Evolutionary conservation across 2,113 vertebrate species (phyloP).

Genomic region (Numenius arquata): DNA sequence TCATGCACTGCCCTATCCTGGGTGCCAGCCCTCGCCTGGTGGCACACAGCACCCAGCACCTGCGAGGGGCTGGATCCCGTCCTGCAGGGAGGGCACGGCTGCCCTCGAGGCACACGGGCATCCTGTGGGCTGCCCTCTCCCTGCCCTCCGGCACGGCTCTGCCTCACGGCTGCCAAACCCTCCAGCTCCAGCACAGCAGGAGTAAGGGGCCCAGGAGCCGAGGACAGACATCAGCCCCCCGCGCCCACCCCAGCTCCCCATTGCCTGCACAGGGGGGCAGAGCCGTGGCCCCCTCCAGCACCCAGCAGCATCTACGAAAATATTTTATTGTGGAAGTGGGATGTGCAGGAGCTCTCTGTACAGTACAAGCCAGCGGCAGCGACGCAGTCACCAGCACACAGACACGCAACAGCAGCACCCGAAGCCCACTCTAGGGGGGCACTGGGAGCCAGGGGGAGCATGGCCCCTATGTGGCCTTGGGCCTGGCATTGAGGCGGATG

Average conservation of each 20-base stretch:
- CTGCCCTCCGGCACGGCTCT: neutral
- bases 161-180: neutral
- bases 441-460: fast-evolving
- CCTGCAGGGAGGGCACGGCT: neutral
- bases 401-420: fast-evolving
- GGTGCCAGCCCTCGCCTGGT: neutral
- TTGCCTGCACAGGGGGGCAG: fast-evolving
- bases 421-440: neutral
- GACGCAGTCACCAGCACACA: neutral
- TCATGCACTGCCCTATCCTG: neutral
- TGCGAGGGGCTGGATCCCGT: fast-evolving
- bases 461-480: neutral
- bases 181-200: neutral
- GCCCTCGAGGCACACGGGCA: fast-evolving
- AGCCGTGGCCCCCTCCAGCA: neutral
- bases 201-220: neutral
- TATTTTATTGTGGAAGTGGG: constrained; percentile 50
- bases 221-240: neutral
- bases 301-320: constrained; percentile 47
- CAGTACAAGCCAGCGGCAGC: neutral
- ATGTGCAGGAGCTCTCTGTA: neutral
- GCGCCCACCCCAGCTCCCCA: neutral
- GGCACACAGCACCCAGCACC: neutral
- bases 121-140: neutral
- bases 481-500: constrained; percentile 62